phyloP scores from a whole-genome alignment of 2,888 invertebrate genomes.

The Rotaria macrura region DNA sequence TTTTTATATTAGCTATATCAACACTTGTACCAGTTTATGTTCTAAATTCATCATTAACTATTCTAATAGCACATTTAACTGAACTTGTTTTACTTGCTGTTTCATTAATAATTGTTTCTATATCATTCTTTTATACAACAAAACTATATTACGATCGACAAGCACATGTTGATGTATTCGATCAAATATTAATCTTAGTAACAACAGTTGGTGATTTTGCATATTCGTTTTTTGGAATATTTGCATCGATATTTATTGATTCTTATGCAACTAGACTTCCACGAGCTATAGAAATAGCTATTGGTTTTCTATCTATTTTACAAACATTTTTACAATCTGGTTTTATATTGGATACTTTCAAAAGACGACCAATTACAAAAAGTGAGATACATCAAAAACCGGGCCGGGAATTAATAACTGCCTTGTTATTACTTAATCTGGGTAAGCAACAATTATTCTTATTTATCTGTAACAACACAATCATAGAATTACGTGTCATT shows the following conservation, averaged over 20 bases:
- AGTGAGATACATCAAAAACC: slow-evolving; percentile 21
- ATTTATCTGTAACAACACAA: neutral
- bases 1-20: slow-evolving; percentile 19
- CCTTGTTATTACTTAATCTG: slow-evolving; percentile 23
- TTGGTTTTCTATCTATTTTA: neutral
- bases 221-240: neutral
- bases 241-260: neutral
- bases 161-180: slow-evolving; percentile 1
- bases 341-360: slow-evolving; percentile 29
- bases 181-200: slow-evolving; percentile 2
- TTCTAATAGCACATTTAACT: slow-evolving; percentile 23
- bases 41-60: neutral
- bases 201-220: slow-evolving; percentile 4
- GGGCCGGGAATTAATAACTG: slow-evolving; percentile 27
- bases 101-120: slow-evolving; percentile 12
- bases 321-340: slow-evolving; percentile 26
- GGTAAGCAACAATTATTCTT: neutral
- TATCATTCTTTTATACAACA: neutral
- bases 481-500: neutral
- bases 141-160: neutral
- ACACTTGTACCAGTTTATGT: neutral
- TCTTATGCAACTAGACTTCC: neutral
- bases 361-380: slow-evolving; percentile 8
- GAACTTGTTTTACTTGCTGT: slow-evolving; percentile 18
- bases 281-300: neutral